phyloP scores from a whole-genome alignment of 2,113 vertebrate genomes.

The Octodon degus region DNA sequence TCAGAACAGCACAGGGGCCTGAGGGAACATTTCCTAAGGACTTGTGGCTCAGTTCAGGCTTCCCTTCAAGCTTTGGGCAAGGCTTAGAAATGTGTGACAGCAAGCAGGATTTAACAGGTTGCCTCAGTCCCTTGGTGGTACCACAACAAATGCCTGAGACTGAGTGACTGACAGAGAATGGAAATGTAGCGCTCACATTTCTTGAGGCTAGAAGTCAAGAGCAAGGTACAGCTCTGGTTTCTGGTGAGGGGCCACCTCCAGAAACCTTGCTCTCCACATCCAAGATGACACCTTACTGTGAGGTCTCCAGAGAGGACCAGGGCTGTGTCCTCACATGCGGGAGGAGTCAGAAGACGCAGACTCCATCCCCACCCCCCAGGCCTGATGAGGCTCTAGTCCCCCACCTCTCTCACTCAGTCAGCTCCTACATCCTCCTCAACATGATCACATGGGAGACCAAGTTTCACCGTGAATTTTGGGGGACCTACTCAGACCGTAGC shows the following conservation, averaged over 20 bases:
- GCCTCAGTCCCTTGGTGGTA: background rate
- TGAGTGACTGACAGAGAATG: background rate
- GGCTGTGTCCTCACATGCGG: background rate
- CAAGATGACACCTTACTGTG: background rate
- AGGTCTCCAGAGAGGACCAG: background rate
- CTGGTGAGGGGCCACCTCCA: background rate
- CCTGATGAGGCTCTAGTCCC: background rate
- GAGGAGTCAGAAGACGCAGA: background rate
- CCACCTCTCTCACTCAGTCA: background rate
- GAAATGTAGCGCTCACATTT: background rate
- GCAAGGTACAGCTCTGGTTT: too few relatives aligned
- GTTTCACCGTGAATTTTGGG: background rate
- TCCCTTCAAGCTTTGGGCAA: background rate
- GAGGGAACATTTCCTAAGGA: rapidly evolving
- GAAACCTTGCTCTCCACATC: too few relatives aligned
- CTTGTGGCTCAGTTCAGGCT: background rate
- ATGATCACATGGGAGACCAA: background rate
- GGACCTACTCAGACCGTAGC: background rate
- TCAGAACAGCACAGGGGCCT: rapidly evolving
- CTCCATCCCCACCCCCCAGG: rapidly evolving
- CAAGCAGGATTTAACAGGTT: background rate
- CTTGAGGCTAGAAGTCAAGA: background rate
- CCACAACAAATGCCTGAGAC: background rate
- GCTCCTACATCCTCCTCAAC: background rate
- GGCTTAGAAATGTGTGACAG: background rate